These are phyloP conservation scores for Drepana falcataria DNA, from an alignment of 2,888 invertebrate genomes.

Conservation along the genomic window DNA sequence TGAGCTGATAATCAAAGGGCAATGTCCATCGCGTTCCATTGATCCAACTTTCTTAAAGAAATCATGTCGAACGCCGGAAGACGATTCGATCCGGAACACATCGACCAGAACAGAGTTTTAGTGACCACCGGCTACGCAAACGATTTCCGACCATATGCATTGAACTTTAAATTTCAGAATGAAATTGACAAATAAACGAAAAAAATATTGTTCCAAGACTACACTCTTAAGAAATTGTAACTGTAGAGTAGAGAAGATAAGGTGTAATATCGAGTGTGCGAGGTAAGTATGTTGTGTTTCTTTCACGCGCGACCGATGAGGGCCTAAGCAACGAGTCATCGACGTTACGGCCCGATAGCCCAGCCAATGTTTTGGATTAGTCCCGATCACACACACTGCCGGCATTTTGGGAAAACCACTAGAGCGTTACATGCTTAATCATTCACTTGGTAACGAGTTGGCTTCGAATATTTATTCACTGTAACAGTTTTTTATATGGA, in stretches of 20 bases:
- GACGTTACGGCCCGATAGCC: constrained; percentile 66
- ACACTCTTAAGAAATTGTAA: constrained; percentile 12
- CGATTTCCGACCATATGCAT: constrained; percentile 7
- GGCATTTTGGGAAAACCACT: constrained; percentile 7
- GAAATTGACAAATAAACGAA: neutral
- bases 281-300: constrained; percentile 26
- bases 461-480: neutral
- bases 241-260: constrained; percentile 6
- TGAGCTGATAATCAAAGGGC: constrained; percentile 58
- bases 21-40: constrained; percentile 72
- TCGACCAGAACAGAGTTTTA: constrained; percentile 60
- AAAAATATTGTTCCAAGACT: neutral
- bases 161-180: constrained; percentile 7
- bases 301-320: constrained; percentile 60
- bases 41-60: constrained; percentile 73
- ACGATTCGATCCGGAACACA: constrained; percentile 68
- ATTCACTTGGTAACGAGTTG: neutral
- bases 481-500: too few species aligned
- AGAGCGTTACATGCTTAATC: neutral
- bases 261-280: constrained; percentile 17
- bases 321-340: constrained; percentile 55
- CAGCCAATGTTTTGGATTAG: constrained; percentile 34
- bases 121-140: constrained; percentile 38
- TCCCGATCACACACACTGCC: constrained; percentile 15
- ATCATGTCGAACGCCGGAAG: constrained; percentile 75